These are phyloP conservation scores for Phortica magna DNA, from an alignment of 2,888 invertebrate genomes.

Conservation along the genomic window DNA sequence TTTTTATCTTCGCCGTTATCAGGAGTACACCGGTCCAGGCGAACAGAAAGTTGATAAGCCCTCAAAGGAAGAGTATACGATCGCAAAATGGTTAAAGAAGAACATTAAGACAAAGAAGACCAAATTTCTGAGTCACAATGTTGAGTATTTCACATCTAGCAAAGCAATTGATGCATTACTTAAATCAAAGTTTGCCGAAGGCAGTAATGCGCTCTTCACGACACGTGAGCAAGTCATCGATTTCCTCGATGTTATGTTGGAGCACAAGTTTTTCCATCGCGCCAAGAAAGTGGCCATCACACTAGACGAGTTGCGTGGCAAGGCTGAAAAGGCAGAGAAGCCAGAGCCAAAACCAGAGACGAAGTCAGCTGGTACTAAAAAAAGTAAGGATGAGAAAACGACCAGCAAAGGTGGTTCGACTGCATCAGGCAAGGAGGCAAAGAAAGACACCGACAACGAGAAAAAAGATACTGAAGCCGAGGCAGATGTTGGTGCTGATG, in stretches of 20 bases:
- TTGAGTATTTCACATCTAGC: conserved; percentile 94
- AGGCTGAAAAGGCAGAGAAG: conserved; percentile 49
- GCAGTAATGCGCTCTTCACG: conserved; percentile 87
- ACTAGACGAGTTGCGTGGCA: conserved; percentile 70
- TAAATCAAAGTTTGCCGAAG: conserved; percentile 92
- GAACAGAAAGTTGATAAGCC: conserved; percentile 85
- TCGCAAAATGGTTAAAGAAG: conserved; percentile 96
- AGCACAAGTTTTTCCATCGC: conserved; percentile 96
- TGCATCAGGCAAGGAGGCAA: conserved; percentile 51
- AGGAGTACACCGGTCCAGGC: conserved; percentile 78
- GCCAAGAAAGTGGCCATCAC: conserved; percentile 88
- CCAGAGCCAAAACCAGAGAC: conserved; percentile 38
- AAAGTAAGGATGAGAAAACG: conserved; percentile 64
- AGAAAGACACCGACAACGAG: conserved; percentile 64
- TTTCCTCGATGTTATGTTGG: conserved; percentile 90
- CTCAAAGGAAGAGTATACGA: conserved; percentile 92
- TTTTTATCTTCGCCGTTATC: conserved; percentile 36
- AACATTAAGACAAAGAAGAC: conserved; percentile 97
- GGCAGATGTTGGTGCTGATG: conserved; percentile 54
- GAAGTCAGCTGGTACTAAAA: conserved; percentile 43
- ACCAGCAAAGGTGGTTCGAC: conserved; percentile 63
- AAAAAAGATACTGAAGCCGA: conserved; percentile 52
- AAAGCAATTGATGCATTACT: conserved; percentile 95
- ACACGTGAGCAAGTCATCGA: conserved; percentile 88
- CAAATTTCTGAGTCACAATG: conserved; percentile 96